Conservation (phyloP, 2,888 invertebrate genomes). For the Caenorhabditis becei region DNA sequence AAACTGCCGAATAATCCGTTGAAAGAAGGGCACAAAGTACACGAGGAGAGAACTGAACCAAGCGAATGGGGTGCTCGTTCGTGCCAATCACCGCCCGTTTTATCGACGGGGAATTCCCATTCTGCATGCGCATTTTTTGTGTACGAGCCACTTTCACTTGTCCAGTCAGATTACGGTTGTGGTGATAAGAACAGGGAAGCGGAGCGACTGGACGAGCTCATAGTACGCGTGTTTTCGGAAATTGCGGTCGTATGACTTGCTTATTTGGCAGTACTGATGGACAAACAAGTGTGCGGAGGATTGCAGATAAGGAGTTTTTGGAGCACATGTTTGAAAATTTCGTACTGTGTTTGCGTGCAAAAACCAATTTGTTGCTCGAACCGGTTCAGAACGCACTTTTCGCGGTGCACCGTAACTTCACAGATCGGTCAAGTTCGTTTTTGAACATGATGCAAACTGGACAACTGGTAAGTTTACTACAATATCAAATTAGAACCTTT, state of each 20-base stretch:
- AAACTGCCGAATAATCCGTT: conserved; percentile 29
- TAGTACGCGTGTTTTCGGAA: conserved; percentile 10
- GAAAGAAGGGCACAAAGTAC: conserved; percentile 35
- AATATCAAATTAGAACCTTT: not conserved
- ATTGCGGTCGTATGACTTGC: conserved; percentile 8
- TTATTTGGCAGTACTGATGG: not conserved
- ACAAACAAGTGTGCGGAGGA: conserved; percentile 16
- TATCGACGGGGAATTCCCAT: conserved; percentile 11
- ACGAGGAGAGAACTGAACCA: conserved; percentile 19
- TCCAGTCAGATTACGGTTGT: conserved; percentile 6
- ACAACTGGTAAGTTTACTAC: not conserved
- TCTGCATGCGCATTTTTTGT: conserved; percentile 11
- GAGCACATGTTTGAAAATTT: not conserved
- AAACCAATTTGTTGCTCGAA: not conserved
- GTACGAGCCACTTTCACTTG: conserved; percentile 1
- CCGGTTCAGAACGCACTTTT: not conserved
- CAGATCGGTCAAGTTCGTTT: not conserved
- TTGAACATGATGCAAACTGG: not conserved
- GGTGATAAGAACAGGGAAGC: conserved; percentile 24
- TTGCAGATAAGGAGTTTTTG: not conserved
- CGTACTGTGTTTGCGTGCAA: not conserved
- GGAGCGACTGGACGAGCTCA: not conserved
- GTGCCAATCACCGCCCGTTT: conserved; percentile 36
- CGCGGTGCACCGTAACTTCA: not conserved
- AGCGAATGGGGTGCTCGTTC: conserved; percentile 19